Percentiles rank a stretch among this genome's conserved stretches.
phyloP scores from a whole-genome alignment of 2,797 vertebrate genomes.

The Darevskia nairensis region DNA sequence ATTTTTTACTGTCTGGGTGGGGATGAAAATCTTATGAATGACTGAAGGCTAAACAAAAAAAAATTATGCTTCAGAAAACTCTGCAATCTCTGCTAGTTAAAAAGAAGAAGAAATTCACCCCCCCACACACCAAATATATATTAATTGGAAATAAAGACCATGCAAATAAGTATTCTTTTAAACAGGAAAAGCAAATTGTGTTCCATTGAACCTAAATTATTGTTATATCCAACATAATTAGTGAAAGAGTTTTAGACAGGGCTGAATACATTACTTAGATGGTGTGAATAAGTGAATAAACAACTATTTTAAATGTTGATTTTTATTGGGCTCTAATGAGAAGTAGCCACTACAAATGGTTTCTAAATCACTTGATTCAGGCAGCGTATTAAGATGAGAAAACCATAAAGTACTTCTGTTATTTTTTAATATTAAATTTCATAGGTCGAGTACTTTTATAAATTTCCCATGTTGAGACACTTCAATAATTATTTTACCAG shows the following conservation, averaged over 20 bases:
- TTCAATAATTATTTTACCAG: not conserved
- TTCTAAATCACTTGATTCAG: not conserved
- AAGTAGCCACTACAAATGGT: not conserved
- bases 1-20: slow-evolving; percentile 1
- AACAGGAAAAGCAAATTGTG: not conserved
- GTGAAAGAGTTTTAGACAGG: not conserved
- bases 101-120: slow-evolving; percentile 36
- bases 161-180: not conserved
- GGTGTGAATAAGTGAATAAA: not conserved
- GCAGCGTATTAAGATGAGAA: not conserved
- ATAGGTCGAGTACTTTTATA: not conserved
- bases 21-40: slow-evolving; percentile 43
- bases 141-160: slow-evolving; percentile 26
- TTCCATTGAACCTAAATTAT: not conserved
- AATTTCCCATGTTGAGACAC: not conserved
- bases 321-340: not conserved
- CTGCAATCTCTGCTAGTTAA: slow-evolving; percentile 26
- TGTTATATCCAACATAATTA: not conserved
- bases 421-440: not conserved
- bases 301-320: not conserved
- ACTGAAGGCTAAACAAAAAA: slow-evolving; percentile 23
- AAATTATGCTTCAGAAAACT: not conserved
- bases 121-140: not conserved
- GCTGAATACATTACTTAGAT: not conserved
- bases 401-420: not conserved